Evolutionary conservation across 2,888 invertebrate genomes (phyloP), one percentile per base, ranked within the genome.

Genomic region (Coenonympha arcania): DNA sequence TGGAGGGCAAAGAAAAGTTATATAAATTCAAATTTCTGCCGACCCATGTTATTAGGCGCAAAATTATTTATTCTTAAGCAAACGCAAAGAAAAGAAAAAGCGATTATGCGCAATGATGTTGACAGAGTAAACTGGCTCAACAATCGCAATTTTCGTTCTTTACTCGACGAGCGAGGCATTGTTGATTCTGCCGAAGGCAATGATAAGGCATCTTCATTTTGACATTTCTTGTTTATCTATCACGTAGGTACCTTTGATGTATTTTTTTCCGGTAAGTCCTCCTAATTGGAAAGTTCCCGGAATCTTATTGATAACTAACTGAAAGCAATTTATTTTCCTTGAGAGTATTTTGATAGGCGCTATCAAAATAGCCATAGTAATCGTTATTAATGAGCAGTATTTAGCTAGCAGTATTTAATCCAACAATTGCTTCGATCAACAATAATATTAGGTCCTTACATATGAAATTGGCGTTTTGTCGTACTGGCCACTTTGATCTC

Each of bases 81-180:
- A 41, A 48, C 33, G 37, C 9, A 52, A 31, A n/a, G 42, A 43
- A 45, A 45, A 55, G 19, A 33, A 48, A 42, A 52, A 49, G 42
- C 48, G 54, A 55, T 55, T 49, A 52, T 55, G 46, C 52, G 48
- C 42, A 46, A 55, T 43, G 45, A 43, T 55, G 40, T 55, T 55
- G 54, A 52, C 42, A 49, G 36, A 52, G 46, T 46, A 52, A 55
- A 49, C 52, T 39, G 33, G 52, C 46, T 52, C 43, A 37, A 51
- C 48, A 26, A 40, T 24, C 48, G 45, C 28, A 51, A 48, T 51
- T 54, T 51, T 45, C 36, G 24, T 40, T 54, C 44, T 54, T 45
- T 54, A 41, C 22, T 40, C 28, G 34, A 30, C 48, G 43, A 49
- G 42, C 44, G 24, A 45, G 31, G 41, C 26, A 26, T 22, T 49